Conservation (phyloP, 2,797 vertebrate species). For the Ambastaia sidthimunki region DNA sequence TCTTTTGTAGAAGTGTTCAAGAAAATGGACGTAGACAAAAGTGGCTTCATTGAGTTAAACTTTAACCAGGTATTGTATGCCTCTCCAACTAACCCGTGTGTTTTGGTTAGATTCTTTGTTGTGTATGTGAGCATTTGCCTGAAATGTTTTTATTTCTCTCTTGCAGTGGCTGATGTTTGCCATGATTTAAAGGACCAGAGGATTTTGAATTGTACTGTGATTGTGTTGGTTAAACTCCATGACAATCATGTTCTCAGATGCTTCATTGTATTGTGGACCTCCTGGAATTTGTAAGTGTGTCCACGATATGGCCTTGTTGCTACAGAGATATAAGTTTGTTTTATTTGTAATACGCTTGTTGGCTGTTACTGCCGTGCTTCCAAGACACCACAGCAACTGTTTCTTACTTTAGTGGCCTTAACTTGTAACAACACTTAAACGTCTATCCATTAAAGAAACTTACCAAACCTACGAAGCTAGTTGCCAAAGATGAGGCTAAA, state of each 20-base stretch:
- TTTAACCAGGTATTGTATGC: slow-evolving; percentile 53
- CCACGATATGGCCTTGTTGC: not conserved
- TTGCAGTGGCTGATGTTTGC: slow-evolving; percentile 63
- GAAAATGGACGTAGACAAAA: slow-evolving; percentile 51
- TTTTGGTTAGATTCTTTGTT: not conserved
- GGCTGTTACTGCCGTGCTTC: not conserved
- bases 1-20: slow-evolving; percentile 58
- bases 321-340: not conserved
- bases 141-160: slow-evolving; percentile 26
- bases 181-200: slow-evolving; percentile 59
- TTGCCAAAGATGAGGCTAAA: too few species aligned
- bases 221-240: not conserved
- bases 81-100: not conserved
- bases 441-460: too few species aligned
- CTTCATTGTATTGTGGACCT: not conserved
- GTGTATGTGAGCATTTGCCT: slow-evolving; percentile 2
- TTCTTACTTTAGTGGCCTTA: not conserved
- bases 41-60: slow-evolving; percentile 61
- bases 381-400: not conserved
- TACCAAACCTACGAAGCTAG: too few species aligned
- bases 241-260: not conserved
- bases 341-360: not conserved
- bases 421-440: not conserved
- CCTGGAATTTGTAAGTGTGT: slow-evolving; percentile 17
- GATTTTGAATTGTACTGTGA: not conserved